These are phyloP conservation scores for Leucoma salicis DNA, from an alignment of 2,888 invertebrate genomes.

Conservation along the genomic window DNA sequence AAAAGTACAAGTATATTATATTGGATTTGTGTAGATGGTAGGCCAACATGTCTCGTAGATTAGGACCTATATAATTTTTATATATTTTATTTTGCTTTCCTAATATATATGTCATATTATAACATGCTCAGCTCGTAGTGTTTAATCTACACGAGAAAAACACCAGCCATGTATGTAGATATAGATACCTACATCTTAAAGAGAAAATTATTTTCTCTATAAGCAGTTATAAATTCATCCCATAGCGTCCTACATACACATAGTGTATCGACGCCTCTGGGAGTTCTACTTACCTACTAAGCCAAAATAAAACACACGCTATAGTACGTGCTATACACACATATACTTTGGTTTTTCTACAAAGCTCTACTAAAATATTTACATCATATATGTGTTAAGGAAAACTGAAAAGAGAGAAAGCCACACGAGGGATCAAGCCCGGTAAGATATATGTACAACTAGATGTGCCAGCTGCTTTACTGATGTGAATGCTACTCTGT, in stretches of 20 bases:
- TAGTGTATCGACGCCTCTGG: constrained; percentile 15
- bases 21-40: no score
- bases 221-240: not conserved
- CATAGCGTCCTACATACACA: not conserved
- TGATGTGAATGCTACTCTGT: no score
- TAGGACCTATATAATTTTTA: no score
- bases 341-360: not conserved
- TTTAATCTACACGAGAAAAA: no score
- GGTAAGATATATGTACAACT: not conserved
- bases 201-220: no score
- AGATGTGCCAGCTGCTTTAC: not conserved
- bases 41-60: no score
- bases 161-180: not conserved
- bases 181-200: not conserved
- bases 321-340: not conserved
- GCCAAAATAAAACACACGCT: constrained; percentile 8
- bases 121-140: no score
- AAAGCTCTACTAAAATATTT: constrained; percentile 30
- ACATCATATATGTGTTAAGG: constrained; percentile 24
- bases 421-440: constrained; percentile 2
- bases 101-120: no score
- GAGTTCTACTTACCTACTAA: constrained; percentile 21
- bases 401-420: constrained; percentile 9
- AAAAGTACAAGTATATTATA: no score
- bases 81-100: no score